Percentiles rank a stretch among this genome's conserved stretches.
Conservation (phyloP, 1,140 invertebrate genomes). For the Yoshiicerus persimilis region DNA sequence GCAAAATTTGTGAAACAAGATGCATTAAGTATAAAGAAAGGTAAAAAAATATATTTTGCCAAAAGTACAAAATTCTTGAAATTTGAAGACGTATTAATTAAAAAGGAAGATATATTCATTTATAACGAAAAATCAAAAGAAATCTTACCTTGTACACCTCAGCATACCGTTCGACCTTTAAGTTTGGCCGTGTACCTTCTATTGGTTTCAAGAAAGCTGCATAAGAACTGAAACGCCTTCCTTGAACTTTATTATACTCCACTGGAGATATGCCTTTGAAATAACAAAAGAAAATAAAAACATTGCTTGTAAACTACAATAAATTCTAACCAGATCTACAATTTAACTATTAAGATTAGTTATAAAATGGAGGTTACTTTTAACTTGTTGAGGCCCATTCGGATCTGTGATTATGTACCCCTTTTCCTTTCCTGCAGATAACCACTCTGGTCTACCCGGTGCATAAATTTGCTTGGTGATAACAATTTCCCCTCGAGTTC, state of each 20-base stretch:
- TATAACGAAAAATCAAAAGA: not conserved
- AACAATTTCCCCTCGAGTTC: not conserved
- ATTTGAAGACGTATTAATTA: too few relatives aligned
- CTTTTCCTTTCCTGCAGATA: constrained; percentile 75
- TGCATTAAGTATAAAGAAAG: too few relatives aligned
- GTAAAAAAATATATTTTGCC: too few relatives aligned
- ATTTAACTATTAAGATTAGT: not conserved
- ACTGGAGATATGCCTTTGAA: not conserved
- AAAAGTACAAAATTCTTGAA: too few relatives aligned
- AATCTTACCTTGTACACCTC: not conserved
- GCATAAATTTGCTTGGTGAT: not conserved
- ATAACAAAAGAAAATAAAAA: not conserved
- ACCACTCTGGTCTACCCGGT: not conserved
- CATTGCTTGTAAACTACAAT: not conserved
- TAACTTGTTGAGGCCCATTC: constrained; percentile 71
- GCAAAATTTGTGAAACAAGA: too few relatives aligned
- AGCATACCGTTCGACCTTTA: not conserved
- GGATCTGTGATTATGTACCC: constrained; percentile 85
- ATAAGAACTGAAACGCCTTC: not conserved
- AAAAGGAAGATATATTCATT: not conserved
- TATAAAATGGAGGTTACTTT: not conserved
- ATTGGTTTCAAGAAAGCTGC: not conserved
- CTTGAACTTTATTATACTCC: not conserved
- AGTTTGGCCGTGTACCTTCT: not conserved
- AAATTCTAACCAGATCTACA: too few relatives aligned